Base-by-base conservation (phyloP, 2,797 vertebrate species). In the Bufotes viridis region DNA sequence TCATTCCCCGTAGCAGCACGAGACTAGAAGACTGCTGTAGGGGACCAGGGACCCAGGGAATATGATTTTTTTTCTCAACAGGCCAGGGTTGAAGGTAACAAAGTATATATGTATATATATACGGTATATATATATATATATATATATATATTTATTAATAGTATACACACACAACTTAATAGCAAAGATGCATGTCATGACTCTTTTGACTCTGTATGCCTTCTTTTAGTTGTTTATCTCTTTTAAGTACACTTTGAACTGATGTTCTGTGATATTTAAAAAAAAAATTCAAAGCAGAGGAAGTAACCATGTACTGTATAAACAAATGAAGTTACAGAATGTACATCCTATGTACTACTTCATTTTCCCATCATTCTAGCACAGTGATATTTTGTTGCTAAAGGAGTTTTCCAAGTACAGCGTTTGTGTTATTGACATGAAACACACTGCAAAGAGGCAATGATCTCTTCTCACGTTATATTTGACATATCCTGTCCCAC, bases 281-380 rank as follows among this genome's bases (percentile, higher is more conserved):
- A 53, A 51, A 63, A 7, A 10, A 63, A 61, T 67, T 87, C 80
- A 87, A 87, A 87, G 80, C 34, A 15, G 10, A 67, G 80, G 79
- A 82, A 76, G 34, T 87, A 14, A 8, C 24, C 22, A 24, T 78
- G 49, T 34, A 34, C 29, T 34, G 29, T 55, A 18, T 82, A 87
- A 87, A 82, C 80, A 82, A 75, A 7, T 60, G 26, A 67, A 67
- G 26, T 34, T n/a, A 76, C 17, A 74, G 42, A 22, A 82, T 83
- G 42, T 78, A 34, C 49, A 57, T 20, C 63, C 8, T 26, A 49
- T 61, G 51, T 53, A 22, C 49, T 12, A 34, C 51, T 22, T 29
- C 55, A 26, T 87, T 61, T 65, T 74, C 80, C 57, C 81, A 69
- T 53, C 58, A 34, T 55, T 72, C 26, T 57, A 20, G 29, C n/a